A percentile compares a stretch with the other conserved stretches of the same genome.
phyloP scores from a whole-genome alignment of 2,888 invertebrate genomes.

The Agrochola lota region DNA sequence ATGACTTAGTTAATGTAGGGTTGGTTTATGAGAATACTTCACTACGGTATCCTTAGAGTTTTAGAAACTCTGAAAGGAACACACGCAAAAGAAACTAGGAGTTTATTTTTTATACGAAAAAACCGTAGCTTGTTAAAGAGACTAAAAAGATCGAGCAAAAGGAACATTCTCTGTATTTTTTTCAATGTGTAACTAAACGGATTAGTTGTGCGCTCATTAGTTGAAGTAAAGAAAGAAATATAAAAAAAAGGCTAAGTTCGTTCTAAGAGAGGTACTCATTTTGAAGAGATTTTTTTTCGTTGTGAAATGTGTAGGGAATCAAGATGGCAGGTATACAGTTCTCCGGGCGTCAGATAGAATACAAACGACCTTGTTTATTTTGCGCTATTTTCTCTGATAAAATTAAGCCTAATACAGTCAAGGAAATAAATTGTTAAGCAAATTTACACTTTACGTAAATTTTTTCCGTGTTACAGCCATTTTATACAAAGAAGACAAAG shows the following conservation, averaged over 20 bases:
- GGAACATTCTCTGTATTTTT: slow-evolving; percentile 16
- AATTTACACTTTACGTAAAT: neutral
- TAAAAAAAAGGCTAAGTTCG: neutral
- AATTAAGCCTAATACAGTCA: neutral
- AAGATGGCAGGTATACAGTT: neutral
- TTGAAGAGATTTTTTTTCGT: neutral
- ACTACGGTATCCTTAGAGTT: neutral
- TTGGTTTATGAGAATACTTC: neutral
- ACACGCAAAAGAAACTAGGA: neutral
- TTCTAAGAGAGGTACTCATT: neutral
- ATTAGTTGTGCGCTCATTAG: slow-evolving; percentile 42
- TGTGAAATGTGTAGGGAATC: neutral
- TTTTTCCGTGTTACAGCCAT: neutral
- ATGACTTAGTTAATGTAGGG: neutral
- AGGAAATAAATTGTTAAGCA: neutral
- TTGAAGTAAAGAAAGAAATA: slow-evolving; percentile 14
- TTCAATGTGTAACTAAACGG: slow-evolving; percentile 34
- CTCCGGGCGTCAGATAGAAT: neutral
- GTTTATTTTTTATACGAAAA: neutral
- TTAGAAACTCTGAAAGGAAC: neutral
- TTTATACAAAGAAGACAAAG: neutral
- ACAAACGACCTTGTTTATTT: neutral
- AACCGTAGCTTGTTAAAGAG: slow-evolving; percentile 5
- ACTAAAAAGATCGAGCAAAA: neutral
- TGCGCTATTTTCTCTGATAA: neutral